Conservation (phyloP, 1,140 invertebrate species). For the Eciton burchellii region DNA sequence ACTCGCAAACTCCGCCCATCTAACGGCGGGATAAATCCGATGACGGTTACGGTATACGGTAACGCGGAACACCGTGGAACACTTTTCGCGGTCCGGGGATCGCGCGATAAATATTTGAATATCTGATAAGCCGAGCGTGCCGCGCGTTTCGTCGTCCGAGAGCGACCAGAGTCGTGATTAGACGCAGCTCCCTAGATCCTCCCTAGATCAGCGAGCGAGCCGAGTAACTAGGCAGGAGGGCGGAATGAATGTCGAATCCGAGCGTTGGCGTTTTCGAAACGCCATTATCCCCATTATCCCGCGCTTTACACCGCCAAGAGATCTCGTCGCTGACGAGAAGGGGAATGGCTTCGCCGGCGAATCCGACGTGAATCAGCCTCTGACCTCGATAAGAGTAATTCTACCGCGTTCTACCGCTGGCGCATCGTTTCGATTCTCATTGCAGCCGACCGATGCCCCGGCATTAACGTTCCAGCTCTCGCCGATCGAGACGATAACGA, state of each 20-base stretch:
- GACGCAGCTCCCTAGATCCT: no score
- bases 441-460: constrained; percentile 1
- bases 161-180: background rate
- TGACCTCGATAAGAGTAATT: constrained; percentile 41
- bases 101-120: no score
- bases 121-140: background rate
- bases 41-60: background rate
- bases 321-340: no score
- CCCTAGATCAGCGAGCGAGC: no score
- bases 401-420: constrained; percentile 11
- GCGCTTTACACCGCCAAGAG: background rate
- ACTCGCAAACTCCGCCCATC: constrained; percentile 11
- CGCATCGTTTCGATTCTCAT: constrained; percentile 3
- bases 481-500: constrained; percentile 16
- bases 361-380: constrained; percentile 30
- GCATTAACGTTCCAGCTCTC: background rate
- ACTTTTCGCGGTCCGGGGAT: no score
- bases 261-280: constrained; percentile 17
- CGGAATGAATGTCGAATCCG: background rate
- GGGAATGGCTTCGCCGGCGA: no score
- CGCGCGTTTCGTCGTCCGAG: background rate
- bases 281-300: background rate
- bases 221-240: no score
- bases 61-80: no score
- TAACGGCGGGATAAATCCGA: constrained; percentile 19